These are phyloP conservation scores for Myotis vivesi DNA, from an alignment of 2,797 vertebrate species.

Conservation along the genomic window DNA sequence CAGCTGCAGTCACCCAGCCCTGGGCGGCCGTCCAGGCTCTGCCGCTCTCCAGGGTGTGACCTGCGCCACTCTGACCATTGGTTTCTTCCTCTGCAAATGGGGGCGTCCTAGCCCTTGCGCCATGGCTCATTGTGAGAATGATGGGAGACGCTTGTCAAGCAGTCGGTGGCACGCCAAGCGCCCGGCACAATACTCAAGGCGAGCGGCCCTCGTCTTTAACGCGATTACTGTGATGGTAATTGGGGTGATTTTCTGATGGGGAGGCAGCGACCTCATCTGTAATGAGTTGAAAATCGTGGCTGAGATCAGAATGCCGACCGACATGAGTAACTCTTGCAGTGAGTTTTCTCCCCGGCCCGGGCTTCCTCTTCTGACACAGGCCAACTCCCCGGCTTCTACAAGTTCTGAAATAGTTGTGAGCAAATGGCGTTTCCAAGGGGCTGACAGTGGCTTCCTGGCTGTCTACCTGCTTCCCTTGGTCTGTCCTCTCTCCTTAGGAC, in stretches of 20 bases:
- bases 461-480: neutral
- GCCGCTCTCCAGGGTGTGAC: neutral
- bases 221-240: fast-evolving
- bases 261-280: fast-evolving
- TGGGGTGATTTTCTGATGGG: fast-evolving
- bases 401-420: neutral
- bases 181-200: fast-evolving
- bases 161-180: neutral
- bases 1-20: neutral
- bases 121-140: neutral
- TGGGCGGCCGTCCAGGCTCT: neutral
- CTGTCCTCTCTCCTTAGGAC: fast-evolving
- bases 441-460: neutral
- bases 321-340: neutral
- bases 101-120: neutral
- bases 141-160: neutral
- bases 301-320: neutral
- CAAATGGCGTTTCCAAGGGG: neutral
- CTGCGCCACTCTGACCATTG: neutral
- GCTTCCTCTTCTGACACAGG: neutral
- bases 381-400: neutral
- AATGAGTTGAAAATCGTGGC: fast-evolving
- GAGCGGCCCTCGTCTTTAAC: fast-evolving
- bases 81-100: neutral
- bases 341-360: neutral